A percentile compares a stretch with the other conserved stretches of the same genome.
Conservation (phyloP, 2,888 invertebrate genomes). For the Mesorhabditis belari region DNA sequence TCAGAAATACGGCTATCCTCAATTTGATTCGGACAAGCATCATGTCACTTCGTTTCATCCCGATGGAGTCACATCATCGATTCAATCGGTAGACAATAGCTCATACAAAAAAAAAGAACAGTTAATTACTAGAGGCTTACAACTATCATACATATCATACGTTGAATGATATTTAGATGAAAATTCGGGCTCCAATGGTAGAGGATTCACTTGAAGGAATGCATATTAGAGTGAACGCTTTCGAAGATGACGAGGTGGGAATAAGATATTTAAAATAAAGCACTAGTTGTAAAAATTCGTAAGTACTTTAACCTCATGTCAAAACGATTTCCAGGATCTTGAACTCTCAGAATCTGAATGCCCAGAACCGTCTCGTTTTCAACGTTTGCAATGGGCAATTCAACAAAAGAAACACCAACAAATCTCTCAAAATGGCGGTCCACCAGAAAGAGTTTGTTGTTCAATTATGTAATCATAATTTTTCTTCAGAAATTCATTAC, state of each 20-base stretch:
- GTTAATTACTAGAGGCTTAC: too few relatives aligned
- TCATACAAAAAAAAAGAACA: too few relatives aligned
- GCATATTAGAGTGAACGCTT: conserved; percentile 44
- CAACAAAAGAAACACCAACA: conserved; percentile 5
- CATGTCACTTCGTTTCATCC: conserved; percentile 26
- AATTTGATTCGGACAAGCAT: conserved; percentile 24
- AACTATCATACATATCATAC: too few relatives aligned
- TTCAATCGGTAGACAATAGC: conserved; percentile 4
- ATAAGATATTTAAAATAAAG: not conserved
- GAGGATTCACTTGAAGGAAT: conserved; percentile 46
- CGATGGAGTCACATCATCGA: conserved; percentile 11
- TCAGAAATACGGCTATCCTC: conserved; percentile 36
- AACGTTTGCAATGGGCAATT: conserved; percentile 41
- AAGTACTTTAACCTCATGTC: not conserved
- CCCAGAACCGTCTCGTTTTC: conserved; percentile 32
- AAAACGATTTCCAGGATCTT: conserved; percentile 28
- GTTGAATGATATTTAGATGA: not conserved
- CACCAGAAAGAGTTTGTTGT: conserved; percentile 44
- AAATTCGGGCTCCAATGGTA: conserved; percentile 3
- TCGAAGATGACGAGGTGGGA: conserved; percentile 39
- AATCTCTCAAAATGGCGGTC: conserved; percentile 21
- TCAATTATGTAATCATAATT: conserved; percentile 28
- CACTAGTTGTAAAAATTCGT: not conserved
- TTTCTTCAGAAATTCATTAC: too few relatives aligned
- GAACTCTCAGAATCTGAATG: conserved; percentile 41